These are phyloP conservation scores for Lithophane semibrunnea DNA, from an alignment of 2,888 invertebrate species.

Conservation along the genomic window DNA sequence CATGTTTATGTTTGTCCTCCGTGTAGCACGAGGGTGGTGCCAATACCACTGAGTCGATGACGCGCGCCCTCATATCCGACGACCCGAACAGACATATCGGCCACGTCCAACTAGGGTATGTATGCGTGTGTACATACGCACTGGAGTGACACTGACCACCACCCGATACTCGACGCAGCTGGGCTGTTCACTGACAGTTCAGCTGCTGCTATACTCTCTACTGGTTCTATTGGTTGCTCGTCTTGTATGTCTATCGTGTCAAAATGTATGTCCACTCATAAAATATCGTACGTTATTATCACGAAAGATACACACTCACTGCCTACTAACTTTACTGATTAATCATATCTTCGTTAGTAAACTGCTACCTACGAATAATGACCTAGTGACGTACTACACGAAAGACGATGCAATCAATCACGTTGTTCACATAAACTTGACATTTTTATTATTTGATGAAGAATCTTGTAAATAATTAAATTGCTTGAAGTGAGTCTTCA, in stretches of 20 bases:
- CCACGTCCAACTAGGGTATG: constrained; percentile 98
- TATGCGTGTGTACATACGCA: constrained; percentile 90
- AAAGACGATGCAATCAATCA: constrained; percentile 81
- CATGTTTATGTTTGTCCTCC: constrained; percentile 91
- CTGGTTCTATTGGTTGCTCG: constrained; percentile 69
- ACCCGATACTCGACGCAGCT: constrained; percentile 58
- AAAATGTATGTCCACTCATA: constrained; percentile 45
- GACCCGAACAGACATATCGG: constrained; percentile 97
- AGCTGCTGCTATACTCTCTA: constrained; percentile 59
- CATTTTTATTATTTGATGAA: constrained; percentile 84
- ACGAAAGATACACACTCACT: constrained; percentile 44
- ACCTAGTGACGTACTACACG: constrained; percentile 64
- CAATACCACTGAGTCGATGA: constrained; percentile 98
- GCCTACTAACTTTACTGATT: constrained; percentile 54
- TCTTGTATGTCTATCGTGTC: constrained; percentile 64
- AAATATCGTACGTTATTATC: constrained; percentile 42
- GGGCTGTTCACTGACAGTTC: constrained; percentile 63
- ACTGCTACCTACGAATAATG: constrained; percentile 55
- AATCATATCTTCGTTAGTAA: constrained; percentile 51
- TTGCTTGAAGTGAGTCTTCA: constrained; percentile 47
- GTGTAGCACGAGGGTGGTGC: constrained; percentile 97
- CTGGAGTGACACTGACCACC: constrained; percentile 79
- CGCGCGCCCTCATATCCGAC: constrained; percentile 98
- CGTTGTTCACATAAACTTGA: constrained; percentile 80
- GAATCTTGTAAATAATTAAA: constrained; percentile 74